Percentiles rank a stretch among this genome's conserved stretches.
Conservation (phyloP, 2,113 vertebrate species). For the Brevimyrus niger region DNA sequence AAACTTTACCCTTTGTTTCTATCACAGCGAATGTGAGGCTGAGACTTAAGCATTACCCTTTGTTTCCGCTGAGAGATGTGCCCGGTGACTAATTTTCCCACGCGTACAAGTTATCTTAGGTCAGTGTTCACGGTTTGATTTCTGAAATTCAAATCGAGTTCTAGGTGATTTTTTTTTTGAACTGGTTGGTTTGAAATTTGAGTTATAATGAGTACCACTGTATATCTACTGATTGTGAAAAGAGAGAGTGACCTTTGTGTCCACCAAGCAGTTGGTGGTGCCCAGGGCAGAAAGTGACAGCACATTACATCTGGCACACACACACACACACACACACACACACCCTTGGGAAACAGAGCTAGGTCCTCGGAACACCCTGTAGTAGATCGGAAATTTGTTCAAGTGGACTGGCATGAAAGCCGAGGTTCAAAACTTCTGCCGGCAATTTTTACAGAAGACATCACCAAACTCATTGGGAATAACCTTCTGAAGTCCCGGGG, state of each 20-base stretch:
- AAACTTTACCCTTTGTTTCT: too few species aligned
- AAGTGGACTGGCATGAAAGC: neutral
- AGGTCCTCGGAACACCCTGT: neutral
- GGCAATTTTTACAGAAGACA: neutral
- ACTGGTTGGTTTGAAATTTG: too few species aligned
- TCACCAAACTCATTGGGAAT: neutral
- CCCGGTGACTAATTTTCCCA: too few species aligned
- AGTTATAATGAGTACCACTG: too few species aligned
- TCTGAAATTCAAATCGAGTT: too few species aligned
- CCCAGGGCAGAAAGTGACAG: neutral
- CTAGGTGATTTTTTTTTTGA: too few species aligned
- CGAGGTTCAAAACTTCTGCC: neutral
- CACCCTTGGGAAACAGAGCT: neutral
- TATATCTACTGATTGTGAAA: neutral
- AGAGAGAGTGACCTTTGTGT: neutral
- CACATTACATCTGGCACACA: neutral
- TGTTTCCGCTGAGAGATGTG: too few species aligned
- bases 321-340: neutral
- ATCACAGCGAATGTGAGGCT: too few species aligned
- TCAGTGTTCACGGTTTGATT: too few species aligned
- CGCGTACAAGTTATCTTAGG: too few species aligned
- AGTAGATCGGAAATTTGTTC: neutral
- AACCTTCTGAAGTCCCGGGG: neutral
- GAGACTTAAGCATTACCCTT: too few species aligned
- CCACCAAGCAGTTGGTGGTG: neutral